Conservation (phyloP, 1,140 invertebrate species). For the Oryzaephilus surinamensis region DNA sequence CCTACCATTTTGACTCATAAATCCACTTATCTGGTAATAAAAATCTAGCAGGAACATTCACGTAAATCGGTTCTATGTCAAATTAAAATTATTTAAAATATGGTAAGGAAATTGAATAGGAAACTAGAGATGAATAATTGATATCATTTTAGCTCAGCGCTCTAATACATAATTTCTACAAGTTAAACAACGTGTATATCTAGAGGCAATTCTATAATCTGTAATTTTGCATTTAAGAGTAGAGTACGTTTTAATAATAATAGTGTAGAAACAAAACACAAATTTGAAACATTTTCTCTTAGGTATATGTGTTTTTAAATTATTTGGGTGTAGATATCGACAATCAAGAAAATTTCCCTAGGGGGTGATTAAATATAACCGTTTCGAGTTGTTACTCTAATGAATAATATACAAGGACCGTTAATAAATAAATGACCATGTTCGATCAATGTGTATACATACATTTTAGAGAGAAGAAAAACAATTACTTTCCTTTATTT, state of each 20-base stretch:
- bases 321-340: slow-evolving; percentile 12
- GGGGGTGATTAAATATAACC: slow-evolving; percentile 11
- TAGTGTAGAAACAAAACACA: not conserved
- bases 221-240: too few species aligned
- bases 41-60: not conserved
- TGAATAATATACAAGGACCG: slow-evolving; percentile 3
- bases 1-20: too few species aligned
- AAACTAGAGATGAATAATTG: not conserved
- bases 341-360: slow-evolving; percentile 15
- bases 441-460: not conserved
- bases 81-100: not conserved
- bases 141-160: not conserved
- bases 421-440: not conserved
- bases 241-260: too few species aligned
- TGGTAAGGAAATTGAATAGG: not conserved
- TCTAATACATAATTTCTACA: not conserved
- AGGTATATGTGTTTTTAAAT: slow-evolving; percentile 4
- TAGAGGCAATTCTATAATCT: too few species aligned
- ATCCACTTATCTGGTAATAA: not conserved
- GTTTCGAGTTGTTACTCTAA: too few species aligned
- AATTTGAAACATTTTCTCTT: not conserved
- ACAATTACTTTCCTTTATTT: not conserved
- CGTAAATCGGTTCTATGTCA: not conserved
- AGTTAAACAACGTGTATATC: too few species aligned
- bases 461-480: not conserved